A percentile compares a stretch with the other conserved stretches of the same genome.
These are phyloP conservation scores for Odontophorus gujanensis DNA, from an alignment of 2,113 vertebrate species.

Conservation along the genomic window DNA sequence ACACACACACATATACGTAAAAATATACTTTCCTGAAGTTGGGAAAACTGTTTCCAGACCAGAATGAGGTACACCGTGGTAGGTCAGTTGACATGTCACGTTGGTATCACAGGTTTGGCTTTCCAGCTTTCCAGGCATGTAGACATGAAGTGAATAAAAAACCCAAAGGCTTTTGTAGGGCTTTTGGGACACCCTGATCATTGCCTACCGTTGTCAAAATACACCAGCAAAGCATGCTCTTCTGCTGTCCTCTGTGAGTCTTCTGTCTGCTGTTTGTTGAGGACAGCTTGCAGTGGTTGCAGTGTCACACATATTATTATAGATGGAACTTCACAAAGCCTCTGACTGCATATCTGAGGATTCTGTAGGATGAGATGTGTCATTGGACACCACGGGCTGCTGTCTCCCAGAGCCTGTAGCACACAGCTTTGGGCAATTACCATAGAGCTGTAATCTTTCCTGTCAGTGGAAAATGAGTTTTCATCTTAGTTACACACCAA, in stretches of 20 bases:
- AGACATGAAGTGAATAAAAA: neutral
- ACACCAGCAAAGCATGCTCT: neutral
- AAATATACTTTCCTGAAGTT: neutral
- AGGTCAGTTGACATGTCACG: neutral
- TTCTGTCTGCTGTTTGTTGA: neutral
- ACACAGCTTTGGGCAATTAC: neutral
- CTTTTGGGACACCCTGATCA: neutral
- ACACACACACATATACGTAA: neutral
- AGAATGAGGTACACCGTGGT: neutral
- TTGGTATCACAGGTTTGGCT: neutral
- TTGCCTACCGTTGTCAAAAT: neutral
- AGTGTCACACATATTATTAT: neutral
- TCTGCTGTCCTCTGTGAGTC: rapidly evolving
- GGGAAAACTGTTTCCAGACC: neutral
- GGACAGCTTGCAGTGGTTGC: neutral
- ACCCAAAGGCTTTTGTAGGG: neutral
- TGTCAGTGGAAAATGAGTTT: neutral
- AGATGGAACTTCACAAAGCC: neutral
- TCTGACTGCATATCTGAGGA: rapidly evolving
- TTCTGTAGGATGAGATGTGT: neutral
- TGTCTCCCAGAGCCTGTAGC: neutral
- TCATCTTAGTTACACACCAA: neutral
- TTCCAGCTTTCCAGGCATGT: neutral
- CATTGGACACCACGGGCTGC: neutral
- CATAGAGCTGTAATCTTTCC: neutral